Base-by-base conservation (phyloP, 2,888 invertebrate species). In the Gastrophysa polygoni region DNA sequence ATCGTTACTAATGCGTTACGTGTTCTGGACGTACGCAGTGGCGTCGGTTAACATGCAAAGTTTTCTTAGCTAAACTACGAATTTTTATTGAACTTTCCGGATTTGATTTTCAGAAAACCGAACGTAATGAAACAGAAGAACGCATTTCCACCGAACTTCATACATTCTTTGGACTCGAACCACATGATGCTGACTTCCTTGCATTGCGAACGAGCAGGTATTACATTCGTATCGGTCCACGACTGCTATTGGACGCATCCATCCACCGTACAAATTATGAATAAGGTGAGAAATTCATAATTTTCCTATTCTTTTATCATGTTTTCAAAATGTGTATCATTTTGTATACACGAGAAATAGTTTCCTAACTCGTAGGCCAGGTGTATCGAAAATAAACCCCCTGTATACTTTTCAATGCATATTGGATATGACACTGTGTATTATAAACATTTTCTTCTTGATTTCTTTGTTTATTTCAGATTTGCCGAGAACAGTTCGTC, bases 201-300 rank as follows among this genome's bases (percentile, higher is more conserved):
- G 73, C 85, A 90, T 82, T 94, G 95, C 77, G 91, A 92, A 81
- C 86, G 91, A 28, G 84, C 84, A 5, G 95, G 91, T 0, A 85
- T 98, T 57, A 91, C 94, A 46, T 99, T 96, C 84, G 93, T 95
- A 5, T 97, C 98, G 0, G 97, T 99, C 18, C 99, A 99, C 82
- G 99, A 99, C 83, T 99, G 98, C 80, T 99, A 91, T 84, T 99
- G 99, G 99, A 99, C 99, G 0, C 99, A 99, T 82, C 91, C 98
- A 0, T 86, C 87, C 70, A 88, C 91, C 29, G 94, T 98, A 44
- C 88, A 92, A 61, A 82, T 84, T 49, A 94, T 99, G 95, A 98
- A 96, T 81, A 86, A 88, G 86, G 93, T 93, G 82, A 77, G 71
- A 61, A 21, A n/a, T n/a, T n/a, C n/a, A n/a, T n/a, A n/a, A n/a